Evolutionary conservation across 2,888 invertebrate species (phyloP), one percentile per base, ranked within the genome.

Genomic region (Eupsilia transversa): DNA sequence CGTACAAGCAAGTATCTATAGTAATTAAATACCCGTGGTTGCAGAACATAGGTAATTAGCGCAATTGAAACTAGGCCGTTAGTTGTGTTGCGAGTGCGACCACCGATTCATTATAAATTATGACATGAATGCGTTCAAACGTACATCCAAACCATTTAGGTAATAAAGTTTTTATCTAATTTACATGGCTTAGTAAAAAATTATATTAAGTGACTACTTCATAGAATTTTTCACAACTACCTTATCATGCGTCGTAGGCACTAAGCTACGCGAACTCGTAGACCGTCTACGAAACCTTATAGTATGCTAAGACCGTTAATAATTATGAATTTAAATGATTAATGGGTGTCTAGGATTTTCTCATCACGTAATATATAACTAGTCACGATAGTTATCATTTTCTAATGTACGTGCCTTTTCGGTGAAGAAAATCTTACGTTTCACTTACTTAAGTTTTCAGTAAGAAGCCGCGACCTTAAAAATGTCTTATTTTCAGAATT

Each of bases 21-120:
- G 52, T 74, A 75, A 79, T 68, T 70, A 70, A 76, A 81, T 69
- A 66, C n/a, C 70, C 43, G 41, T 84, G 23, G 33, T 59, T 57
- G 85, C 86, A 88, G 78, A 86, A 86, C 85, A 85, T 77, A 87
- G 78, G 83, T 86, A 89, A 89, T 91, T 91, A 92, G 89, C 86
- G 89, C 87, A 89, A 89, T 91, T 80, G 77, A 87, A 89, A 90
- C 87, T 89, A 90, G 90, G 90, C 84, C 89, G 87, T 75, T 80
- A 82, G 80, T 87, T 86, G 83, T 77, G 80, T 79, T 63, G 65
- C 73, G 35, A 64, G 70, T 35, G 35, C 23, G 23, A 49, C 49
- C 4, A 52, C 74, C 74, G 85, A 89, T 90, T 90, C 90, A 89
- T 89, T 91, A 89, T 89, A 89, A 90, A 90, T 89, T 89, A 90